phyloP scores from a whole-genome alignment of 1,140 invertebrate species.

The Holcopasites calliopsidis region DNA sequence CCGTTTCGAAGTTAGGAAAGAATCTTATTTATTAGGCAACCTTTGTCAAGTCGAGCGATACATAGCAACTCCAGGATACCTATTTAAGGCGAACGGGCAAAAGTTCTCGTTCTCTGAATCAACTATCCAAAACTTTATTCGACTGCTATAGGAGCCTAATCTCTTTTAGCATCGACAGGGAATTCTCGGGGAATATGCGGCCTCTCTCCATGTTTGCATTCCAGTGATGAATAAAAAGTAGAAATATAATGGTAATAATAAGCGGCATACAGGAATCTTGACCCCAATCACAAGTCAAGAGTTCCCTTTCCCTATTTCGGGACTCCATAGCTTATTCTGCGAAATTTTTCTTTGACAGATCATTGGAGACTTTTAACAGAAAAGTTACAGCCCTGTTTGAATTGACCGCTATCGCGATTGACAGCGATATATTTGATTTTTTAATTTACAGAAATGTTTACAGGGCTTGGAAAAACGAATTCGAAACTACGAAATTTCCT shows the following conservation, averaged over 20 bases:
- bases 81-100: not conserved
- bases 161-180: constrained; percentile 20
- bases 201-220: constrained; percentile 13
- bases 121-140: constrained; percentile 15
- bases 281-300: not conserved
- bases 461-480: too few relatives aligned
- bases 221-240: constrained; percentile 27
- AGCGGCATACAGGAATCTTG: not conserved
- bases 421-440: not conserved
- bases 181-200: constrained; percentile 17
- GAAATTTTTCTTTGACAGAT: not conserved
- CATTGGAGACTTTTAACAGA: not conserved
- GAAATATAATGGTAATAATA: not conserved
- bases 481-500: not conserved
- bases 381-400: not conserved
- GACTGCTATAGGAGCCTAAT: constrained; percentile 13
- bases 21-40: constrained; percentile 15
- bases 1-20: not conserved
- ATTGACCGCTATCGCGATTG: not conserved
- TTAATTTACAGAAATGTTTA: not conserved
- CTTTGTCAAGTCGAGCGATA: constrained; percentile 21
- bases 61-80: constrained; percentile 16
- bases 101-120: constrained; percentile 4
- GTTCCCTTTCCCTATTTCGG: not conserved
- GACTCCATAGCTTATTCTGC: too few relatives aligned